phyloP scores from a whole-genome alignment of 2,113 vertebrate genomes.

The Corythoichthys haematopterus region DNA sequence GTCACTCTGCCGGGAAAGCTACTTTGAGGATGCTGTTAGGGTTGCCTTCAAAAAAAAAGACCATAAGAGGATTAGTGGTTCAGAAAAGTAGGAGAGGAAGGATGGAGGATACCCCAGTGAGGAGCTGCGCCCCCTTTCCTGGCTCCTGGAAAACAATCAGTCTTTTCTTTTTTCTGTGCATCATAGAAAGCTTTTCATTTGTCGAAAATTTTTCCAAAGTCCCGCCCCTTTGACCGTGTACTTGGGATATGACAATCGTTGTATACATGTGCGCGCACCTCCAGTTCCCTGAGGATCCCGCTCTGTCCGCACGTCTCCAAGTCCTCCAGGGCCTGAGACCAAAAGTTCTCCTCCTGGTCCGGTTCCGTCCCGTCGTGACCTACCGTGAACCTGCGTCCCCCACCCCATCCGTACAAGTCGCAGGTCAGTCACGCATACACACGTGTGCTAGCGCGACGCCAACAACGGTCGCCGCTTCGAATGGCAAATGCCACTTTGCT shows the following conservation, averaged over 20 bases:
- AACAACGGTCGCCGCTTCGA: not conserved
- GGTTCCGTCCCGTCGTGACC: slow-evolving; percentile 82
- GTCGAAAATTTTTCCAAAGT: not conserved
- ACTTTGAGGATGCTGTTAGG: slow-evolving; percentile 37
- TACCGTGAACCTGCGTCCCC: slow-evolving; percentile 77
- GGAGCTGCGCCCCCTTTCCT: slow-evolving; percentile 44
- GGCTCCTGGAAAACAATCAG: slow-evolving; percentile 61
- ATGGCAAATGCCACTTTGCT: slow-evolving; percentile 2
- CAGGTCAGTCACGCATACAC: slow-evolving; percentile 11
- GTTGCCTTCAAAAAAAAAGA: slow-evolving; percentile 37
- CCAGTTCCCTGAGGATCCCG: slow-evolving; percentile 94
- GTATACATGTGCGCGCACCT: slow-evolving; percentile 69
- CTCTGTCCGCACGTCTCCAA: slow-evolving; percentile 97
- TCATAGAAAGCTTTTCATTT: not conserved
- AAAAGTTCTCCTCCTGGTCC: slow-evolving; percentile 98
- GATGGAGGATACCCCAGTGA: slow-evolving; percentile 49
- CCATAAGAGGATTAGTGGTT: slow-evolving; percentile 25
- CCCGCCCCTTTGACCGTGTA: not conserved
- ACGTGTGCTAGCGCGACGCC: slow-evolving; percentile 13
- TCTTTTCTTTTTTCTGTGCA: slow-evolving; percentile 12
- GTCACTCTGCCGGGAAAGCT: not conserved
- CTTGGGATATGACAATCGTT: not conserved
- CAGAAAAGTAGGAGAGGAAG: slow-evolving; percentile 4
- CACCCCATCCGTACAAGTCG: slow-evolving; percentile 1
- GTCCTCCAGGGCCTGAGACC: slow-evolving; percentile 97